Base-by-base conservation (phyloP, 2,113 vertebrate genomes). In the Silurus asotus region DNA sequence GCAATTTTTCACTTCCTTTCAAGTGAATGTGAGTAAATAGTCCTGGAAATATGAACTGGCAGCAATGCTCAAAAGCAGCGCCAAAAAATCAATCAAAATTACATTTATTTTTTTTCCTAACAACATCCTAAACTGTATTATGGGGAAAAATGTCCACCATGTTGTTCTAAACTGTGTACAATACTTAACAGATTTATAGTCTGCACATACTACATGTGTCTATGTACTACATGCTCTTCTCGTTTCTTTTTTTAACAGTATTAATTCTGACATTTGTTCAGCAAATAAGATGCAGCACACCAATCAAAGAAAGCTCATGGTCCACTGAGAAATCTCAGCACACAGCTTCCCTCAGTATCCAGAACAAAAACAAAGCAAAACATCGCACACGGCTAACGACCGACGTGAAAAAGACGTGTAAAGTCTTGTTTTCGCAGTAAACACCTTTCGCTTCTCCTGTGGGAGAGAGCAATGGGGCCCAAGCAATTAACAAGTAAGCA, bases 401-500 rank as follows among this genome's bases (percentile, higher is more conserved):
- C 17, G 65, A 65, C 77, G 64, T 83, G 69, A 61, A 61, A 67
- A 87, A 84, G 62, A 64, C 64, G 83, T 23, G 77, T 84, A 87
- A 86, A 82, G 62, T 88, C 88, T 81, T 77, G 78, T 82, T 86
- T 81, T 87, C 86, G 61, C 88, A 83, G 83, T 84, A 90, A 90
- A 90, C 89, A 90, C 83, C 83, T 84, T 83, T 67, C 77, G 6
- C 45, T 51, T 15, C 65, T 64, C 86, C 86, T 61, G 59, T 62
- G 87, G 86, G 87, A 86, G 23, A 49, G 23, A 56, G 15, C 14
- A 20, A 79, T 53, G 48, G 87, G 80, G 86, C 88, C 89, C 87
- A 79, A 87, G 88, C 86, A 90, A 90, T 90, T 90, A 90, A 87
- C 88, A 72, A 87, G 86, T 53, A 88, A 88, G 83, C 83, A 80